Percentiles rank a stretch among this genome's conserved stretches.
Evolutionary conservation across 2,888 invertebrate species (phyloP).

Genomic region (Cerceris rybyensis): DNA sequence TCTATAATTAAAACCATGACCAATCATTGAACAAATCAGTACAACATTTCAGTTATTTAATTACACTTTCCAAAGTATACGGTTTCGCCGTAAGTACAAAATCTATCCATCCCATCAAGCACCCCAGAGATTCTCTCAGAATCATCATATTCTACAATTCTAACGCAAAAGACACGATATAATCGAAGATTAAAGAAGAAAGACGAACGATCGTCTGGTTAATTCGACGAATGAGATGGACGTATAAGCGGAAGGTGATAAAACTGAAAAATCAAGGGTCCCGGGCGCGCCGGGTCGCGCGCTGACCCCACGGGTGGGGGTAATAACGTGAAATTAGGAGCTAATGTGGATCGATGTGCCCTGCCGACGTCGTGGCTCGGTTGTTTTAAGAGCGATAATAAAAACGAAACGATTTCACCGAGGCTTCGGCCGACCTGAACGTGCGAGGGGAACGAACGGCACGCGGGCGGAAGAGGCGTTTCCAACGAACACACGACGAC

Average conservation of each 20-base stretch:
- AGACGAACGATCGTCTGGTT: constrained; percentile 16
- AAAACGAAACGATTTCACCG: constrained; percentile 78
- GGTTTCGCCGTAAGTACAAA: too few species aligned
- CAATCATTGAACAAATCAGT: too few species aligned
- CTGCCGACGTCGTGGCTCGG: constrained; percentile 67
- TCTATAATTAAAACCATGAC: too few species aligned
- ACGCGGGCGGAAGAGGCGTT: constrained; percentile 72
- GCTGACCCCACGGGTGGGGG: constrained; percentile 43
- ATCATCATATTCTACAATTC: too few species aligned
- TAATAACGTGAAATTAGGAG: constrained; percentile 79
- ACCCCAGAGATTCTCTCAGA: too few species aligned
- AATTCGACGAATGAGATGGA: constrained; percentile 28
- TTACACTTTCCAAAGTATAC: too few species aligned
- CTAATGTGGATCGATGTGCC: constrained; percentile 79
- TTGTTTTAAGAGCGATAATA: constrained; percentile 76
- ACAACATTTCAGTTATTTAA: too few species aligned
- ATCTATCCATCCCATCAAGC: too few species aligned
- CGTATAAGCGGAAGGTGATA: constrained; percentile 53
- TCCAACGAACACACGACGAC: constrained; percentile 65
- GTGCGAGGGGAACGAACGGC: constrained; percentile 51
- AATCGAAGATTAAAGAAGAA: constrained; percentile 8
- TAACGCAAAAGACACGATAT: too few species aligned
- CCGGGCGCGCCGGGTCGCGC: constrained; percentile 36
- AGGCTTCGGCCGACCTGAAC: constrained; percentile 37
- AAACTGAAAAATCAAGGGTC: constrained; percentile 74